Evolutionary conservation across 2,888 invertebrate species (phyloP).

Genomic region (Limnephilus lunatus): DNA sequence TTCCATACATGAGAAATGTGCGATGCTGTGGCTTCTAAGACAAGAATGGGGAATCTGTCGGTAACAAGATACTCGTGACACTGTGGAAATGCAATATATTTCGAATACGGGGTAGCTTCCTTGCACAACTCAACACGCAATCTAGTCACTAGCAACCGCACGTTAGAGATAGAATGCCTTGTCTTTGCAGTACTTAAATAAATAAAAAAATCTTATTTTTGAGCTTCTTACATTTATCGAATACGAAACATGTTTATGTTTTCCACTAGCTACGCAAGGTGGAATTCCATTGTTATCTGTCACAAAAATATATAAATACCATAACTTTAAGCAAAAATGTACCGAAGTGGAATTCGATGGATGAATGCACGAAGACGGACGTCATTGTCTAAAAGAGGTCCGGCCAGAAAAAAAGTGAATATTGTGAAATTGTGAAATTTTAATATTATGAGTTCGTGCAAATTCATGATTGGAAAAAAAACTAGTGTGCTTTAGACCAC

Average conservation of each 20-base stretch:
- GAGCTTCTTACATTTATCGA: not conserved
- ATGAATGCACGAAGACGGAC: no score
- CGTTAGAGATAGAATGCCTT: not conserved
- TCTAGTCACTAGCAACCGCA: not conserved
- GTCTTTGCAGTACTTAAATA: not conserved
- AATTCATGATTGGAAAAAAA: not conserved
- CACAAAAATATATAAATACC: no score
- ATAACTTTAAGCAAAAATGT: no score
- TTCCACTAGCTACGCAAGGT: no score
- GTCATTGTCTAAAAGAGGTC: no score
- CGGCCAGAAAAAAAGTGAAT: no score
- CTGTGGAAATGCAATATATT: conserved; percentile 41
- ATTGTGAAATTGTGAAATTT: no score
- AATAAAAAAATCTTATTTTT: not conserved
- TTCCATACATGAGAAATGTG: conserved; percentile 41
- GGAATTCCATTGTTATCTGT: no score
- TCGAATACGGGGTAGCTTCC: conserved; percentile 10
- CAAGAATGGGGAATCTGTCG: conserved; percentile 23
- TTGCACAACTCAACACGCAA: conserved; percentile 26
- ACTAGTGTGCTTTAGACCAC: no score
- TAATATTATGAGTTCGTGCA: not conserved
- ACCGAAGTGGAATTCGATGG: no score
- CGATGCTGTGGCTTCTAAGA: conserved; percentile 25
- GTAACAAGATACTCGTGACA: conserved; percentile 47
- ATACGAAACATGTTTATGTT: not conserved